Evolutionary conservation across 2,113 vertebrate genomes (phyloP).

Genomic region (Butorides virescens): DNA sequence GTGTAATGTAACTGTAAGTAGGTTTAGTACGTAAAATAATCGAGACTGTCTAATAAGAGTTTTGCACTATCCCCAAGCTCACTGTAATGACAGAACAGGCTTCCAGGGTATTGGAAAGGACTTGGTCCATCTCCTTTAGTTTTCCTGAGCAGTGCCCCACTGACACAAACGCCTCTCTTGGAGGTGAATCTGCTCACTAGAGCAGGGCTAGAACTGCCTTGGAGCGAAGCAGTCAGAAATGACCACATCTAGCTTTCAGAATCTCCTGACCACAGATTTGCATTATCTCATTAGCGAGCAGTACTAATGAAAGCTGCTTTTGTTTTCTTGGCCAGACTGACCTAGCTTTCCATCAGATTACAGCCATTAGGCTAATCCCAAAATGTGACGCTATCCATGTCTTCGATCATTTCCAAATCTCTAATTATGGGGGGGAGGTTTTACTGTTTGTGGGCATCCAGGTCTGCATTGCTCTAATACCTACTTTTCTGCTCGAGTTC

Average conservation of each 20-base stretch:
- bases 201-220: conserved; percentile 13
- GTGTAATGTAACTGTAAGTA: not conserved
- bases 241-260: not conserved
- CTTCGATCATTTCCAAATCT: not conserved
- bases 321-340: conserved; percentile 25
- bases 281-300: conserved; percentile 43
- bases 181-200: not conserved
- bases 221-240: not conserved
- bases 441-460: not conserved
- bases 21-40: not conserved
- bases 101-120: not conserved
- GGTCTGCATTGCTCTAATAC: not conserved
- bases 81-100: not conserved
- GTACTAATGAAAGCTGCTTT: conserved; percentile 32
- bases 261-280: not conserved
- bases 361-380: not conserved
- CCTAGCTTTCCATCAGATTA: not conserved
- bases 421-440: not conserved
- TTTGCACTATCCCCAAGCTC: not conserved
- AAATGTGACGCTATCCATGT: not conserved
- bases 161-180: not conserved
- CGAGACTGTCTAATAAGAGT: not conserved
- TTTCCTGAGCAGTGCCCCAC: not conserved
- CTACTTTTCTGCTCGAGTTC: not conserved
- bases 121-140: not conserved